Evolutionary conservation across 2,113 vertebrate species (phyloP).

Genomic region (Dicentrarchus labrax): DNA sequence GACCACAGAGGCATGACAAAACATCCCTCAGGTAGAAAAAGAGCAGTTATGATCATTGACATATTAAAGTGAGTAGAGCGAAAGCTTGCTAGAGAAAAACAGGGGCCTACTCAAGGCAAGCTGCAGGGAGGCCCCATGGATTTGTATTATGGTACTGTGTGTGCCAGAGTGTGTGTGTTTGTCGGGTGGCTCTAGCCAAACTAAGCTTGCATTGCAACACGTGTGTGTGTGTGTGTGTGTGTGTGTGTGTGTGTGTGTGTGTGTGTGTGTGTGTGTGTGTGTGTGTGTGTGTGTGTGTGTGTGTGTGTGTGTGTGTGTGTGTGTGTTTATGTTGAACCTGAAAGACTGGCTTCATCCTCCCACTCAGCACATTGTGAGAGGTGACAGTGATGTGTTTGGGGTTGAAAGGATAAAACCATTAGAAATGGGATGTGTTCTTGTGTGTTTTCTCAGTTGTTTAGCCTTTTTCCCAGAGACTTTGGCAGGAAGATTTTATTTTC

Average conservation of each 20-base stretch:
- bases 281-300: not conserved
- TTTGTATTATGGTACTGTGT: not conserved
- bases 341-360: slow-evolving; percentile 13
- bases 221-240: not conserved
- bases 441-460: not conserved
- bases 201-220: not conserved
- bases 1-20: not conserved
- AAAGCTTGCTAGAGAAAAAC: not conserved
- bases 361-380: slow-evolving; percentile 4
- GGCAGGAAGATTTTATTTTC: not conserved
- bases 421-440: not conserved
- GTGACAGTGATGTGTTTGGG: not conserved
- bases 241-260: slow-evolving; percentile 4
- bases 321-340: slow-evolving; percentile 22
- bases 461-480: not conserved
- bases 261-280: slow-evolving; percentile 2
- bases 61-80: not conserved
- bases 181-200: not conserved
- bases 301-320: not conserved
- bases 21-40: not conserved
- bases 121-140: not conserved
- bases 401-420: not conserved
- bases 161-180: not conserved
- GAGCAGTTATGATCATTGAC: not conserved
- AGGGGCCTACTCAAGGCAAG: not conserved